Percentiles rank a stretch among this genome's conserved stretches.
These are phyloP conservation scores for Melanostoma mellinum DNA, from an alignment of 2,888 invertebrate genomes.

Conservation along the genomic window DNA sequence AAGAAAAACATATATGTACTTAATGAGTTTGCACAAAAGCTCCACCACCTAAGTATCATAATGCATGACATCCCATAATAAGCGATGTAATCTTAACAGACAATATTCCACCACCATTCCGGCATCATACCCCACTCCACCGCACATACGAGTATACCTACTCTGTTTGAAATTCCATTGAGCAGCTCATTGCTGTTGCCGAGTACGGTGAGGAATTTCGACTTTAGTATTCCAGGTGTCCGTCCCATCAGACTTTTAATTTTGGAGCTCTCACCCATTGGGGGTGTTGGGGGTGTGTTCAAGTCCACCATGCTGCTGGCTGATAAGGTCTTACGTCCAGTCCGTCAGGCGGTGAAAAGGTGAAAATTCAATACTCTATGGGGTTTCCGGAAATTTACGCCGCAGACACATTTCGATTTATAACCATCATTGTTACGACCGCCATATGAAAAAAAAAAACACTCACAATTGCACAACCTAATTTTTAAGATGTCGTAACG, in stretches of 20 bases:
- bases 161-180: constrained; percentile 83
- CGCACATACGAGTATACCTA: constrained; percentile 74
- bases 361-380: constrained; percentile 36
- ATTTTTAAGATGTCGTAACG: constrained; percentile 58
- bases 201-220: constrained; percentile 82
- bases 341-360: not conserved
- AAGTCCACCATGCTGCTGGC: constrained; percentile 68
- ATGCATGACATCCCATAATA: constrained; percentile 48
- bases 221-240: constrained; percentile 82
- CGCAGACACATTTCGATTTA: constrained; percentile 22
- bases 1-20: constrained; percentile 21
- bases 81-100: constrained; percentile 44
- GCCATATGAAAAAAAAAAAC: constrained; percentile 17
- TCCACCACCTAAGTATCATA: constrained; percentile 37
- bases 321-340: not conserved
- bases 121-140: not conserved
- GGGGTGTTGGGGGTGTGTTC: constrained; percentile 78
- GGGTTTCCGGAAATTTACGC: constrained; percentile 7
- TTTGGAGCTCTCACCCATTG: constrained; percentile 81
- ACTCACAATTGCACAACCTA: constrained; percentile 32
- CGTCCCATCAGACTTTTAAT: constrained; percentile 82
- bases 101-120: constrained; percentile 6
- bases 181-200: constrained; percentile 83
- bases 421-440: constrained; percentile 11
- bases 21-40: constrained; percentile 54